Evolutionary conservation across 2,113 vertebrate species (phyloP).

Genomic region (Pteronura brasiliensis): DNA sequence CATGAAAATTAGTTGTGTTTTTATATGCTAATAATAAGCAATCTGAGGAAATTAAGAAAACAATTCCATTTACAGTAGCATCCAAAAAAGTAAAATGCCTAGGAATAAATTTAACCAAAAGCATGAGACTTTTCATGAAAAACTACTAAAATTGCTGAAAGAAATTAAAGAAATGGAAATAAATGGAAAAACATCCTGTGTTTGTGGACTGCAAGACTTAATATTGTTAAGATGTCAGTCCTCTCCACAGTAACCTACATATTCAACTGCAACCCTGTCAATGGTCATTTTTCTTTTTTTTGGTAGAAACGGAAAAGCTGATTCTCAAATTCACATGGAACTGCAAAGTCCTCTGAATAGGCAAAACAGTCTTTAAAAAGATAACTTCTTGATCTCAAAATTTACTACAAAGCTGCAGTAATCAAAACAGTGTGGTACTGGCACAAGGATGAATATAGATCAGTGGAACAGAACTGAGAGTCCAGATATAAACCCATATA

Average conservation of each 20-base stretch:
- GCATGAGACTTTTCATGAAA: not conserved
- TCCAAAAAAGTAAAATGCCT: not conserved
- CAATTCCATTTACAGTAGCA: not conserved
- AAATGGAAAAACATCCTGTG: not conserved
- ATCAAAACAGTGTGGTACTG: not conserved
- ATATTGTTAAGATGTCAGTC: not conserved
- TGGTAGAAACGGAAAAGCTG: not conserved
- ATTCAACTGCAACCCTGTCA: not conserved
- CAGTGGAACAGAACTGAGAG: not conserved
- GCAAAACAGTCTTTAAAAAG: not conserved
- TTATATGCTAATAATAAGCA: not conserved
- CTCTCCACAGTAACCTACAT: not conserved
- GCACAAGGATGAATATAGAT: not conserved
- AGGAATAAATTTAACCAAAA: not conserved
- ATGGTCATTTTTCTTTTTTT: not conserved
- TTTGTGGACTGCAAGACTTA: not conserved
- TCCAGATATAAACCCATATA: not conserved
- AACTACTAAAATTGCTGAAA: not conserved
- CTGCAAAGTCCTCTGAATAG: not conserved
- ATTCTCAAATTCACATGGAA: not conserved
- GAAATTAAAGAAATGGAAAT: not conserved
- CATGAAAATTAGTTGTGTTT: not conserved
- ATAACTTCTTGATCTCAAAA: not conserved
- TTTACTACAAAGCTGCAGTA: not conserved
- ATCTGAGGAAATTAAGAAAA: not conserved